Base-by-base conservation (phyloP, 2,888 invertebrate genomes). In the Dryadula phaetusa region DNA sequence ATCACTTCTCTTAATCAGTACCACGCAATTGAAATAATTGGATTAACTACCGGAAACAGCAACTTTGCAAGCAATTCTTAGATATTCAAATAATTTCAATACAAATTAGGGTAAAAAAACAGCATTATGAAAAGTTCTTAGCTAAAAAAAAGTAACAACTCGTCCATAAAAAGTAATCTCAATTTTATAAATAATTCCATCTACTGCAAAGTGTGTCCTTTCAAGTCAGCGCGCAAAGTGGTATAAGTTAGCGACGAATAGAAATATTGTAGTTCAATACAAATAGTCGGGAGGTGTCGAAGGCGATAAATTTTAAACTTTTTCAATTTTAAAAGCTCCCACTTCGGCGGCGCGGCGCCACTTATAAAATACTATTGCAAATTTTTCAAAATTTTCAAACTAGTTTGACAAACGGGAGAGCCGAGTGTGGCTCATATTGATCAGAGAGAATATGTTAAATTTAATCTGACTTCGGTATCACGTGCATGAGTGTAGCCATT, bases 291-390 rank as follows among this genome's bases (percentile, higher is more conserved):
- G 53, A 44, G 63, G 52, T 53, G 61, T 22, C 42, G 47, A 47
- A 49, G 42, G 63, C 53, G 63, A 63, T 63, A 53, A 53, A 63
- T 63, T 63, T 32, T 63, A 42, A 63, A 63, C 63, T 63, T 63
- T 63, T 63, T 63, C 53, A 63, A 63, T 63, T 63, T 63, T 53
- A 63, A 63, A 63, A 63, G 63, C 53, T 63, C 32, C 12, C 22
- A 56, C 22, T 56, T 56, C n/a, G 40, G 56, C 10, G 56, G n/a
- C 56, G 22, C 56, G 56, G n/a, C 56, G 56, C 22, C 56, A 40
- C 56, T 56, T 40, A 25, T 40, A 12, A 40, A 56, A 56, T 16
- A 22, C 22, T 25, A 37, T 37, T 37, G 20, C 54, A 20, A 37
- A 37, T 54, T 37, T 54, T 54, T 54, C 14, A 37, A 34, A 54